Evolutionary conservation across 2,797 vertebrate genomes (phyloP).

Genomic region (Myripristis murdjan): DNA sequence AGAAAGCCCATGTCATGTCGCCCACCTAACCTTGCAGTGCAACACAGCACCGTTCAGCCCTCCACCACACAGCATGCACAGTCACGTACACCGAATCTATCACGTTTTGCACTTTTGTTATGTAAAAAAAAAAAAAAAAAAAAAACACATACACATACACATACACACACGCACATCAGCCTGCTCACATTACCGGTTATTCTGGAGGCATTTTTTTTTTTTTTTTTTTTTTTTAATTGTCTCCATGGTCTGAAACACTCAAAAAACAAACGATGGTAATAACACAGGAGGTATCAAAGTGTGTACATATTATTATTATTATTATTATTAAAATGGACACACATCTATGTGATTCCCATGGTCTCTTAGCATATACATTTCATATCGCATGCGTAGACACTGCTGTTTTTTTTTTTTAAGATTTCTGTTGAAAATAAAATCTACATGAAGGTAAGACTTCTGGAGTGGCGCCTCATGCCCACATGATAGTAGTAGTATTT

Average conservation of each 20-base stretch:
- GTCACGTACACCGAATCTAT: constrained; percentile 14
- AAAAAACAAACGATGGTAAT: constrained; percentile 49
- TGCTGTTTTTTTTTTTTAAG: constrained; percentile 15
- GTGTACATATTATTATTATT: no score
- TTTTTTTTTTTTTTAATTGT: constrained; percentile 64
- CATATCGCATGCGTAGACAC: constrained; percentile 56
- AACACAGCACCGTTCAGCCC: constrained; percentile 52
- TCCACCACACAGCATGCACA: constrained; percentile 45
- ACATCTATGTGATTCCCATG: constrained; percentile 34
- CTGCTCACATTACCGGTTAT: constrained; percentile 33
- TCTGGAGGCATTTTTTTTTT: constrained; percentile 18
- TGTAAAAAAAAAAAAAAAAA: background rate
- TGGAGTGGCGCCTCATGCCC: constrained; percentile 43
- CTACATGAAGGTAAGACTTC: constrained; percentile 10
- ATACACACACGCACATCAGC: constrained; percentile 36
- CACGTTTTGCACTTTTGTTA: background rate
- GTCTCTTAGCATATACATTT: constrained; percentile 40
- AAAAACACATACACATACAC: no score
- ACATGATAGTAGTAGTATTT: constrained; percentile 28
- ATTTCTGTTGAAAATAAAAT: constrained; percentile 38
- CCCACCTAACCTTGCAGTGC: constrained; percentile 43
- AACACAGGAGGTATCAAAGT: constrained; percentile 67
- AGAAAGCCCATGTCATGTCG: constrained; percentile 72
- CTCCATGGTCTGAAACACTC: constrained; percentile 53
- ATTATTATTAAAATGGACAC: constrained; percentile 43